These are phyloP conservation scores for Oligia latruncula DNA, from an alignment of 2,888 invertebrate species.

Conservation along the genomic window DNA sequence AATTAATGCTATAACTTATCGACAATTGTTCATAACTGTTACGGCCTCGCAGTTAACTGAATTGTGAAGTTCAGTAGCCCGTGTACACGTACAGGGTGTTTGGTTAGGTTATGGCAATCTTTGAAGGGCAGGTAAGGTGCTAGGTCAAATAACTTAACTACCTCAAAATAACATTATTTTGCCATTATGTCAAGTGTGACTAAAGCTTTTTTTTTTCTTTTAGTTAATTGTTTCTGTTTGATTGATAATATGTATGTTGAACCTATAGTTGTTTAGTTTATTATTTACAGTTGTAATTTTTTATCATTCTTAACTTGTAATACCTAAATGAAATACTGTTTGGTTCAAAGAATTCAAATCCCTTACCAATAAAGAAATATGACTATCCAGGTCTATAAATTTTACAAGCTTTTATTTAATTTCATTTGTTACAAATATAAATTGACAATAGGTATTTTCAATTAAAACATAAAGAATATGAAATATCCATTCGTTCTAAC, in stretches of 20 bases:
- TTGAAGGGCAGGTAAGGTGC: not conserved
- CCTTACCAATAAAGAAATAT: not conserved
- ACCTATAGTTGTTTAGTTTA: not conserved
- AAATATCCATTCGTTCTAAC: not conserved
- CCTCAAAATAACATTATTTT: not conserved
- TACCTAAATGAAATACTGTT: not conserved
- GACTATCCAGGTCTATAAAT: no score
- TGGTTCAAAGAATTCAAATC: not conserved
- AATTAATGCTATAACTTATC: conserved; percentile 39
- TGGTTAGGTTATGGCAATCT: not conserved
- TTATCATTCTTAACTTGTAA: not conserved
- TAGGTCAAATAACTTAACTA: not conserved
- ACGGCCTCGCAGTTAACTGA: conserved; percentile 18
- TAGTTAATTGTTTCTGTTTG: not conserved
- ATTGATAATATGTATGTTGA: not conserved
- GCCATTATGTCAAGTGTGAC: not conserved
- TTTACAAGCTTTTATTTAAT: not conserved
- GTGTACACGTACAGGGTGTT: conserved; percentile 1
- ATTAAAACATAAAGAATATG: not conserved
- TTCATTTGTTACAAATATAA: not conserved
- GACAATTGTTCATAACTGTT: conserved; percentile 19
- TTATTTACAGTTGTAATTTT: not conserved
- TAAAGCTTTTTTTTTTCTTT: not conserved
- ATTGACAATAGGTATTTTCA: not conserved
- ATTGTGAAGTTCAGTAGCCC: conserved; percentile 27